Evolutionary conservation across 2,888 invertebrate species (phyloP), one percentile per base, ranked within the genome.

Genomic region (Sinelater perroti): DNA sequence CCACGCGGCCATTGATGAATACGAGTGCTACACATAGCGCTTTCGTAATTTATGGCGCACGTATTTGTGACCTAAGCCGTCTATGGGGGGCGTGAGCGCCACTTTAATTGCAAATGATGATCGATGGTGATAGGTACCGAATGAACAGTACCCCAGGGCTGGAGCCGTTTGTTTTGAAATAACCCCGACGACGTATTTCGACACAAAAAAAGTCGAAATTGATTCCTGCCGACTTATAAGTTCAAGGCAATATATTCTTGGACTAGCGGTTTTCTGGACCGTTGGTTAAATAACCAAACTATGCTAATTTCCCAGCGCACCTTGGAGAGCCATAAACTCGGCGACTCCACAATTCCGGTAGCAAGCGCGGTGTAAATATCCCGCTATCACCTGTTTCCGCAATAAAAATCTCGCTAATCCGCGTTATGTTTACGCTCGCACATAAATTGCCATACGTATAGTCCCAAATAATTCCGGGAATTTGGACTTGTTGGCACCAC

Each of bases 391-490:
- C 35, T 35, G 35, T 35, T 35, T 35, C 8, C 17, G 17, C 18
- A 16, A 35, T 35, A 35, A 35, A 35, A 35, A 35, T 35, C 17
- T 35, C 35, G 35, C 18, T 35, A 35, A 35, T 35, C 35, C 14
- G 7, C 7, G n/a, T 14, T 33, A 16, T 10, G 7, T 35, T 17
- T 18, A 35, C 16, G 14, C 13, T 6, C 17, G 16, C 17, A 35
- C 6, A 17, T 6, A 35, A 13, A 10, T 13, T 33, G 13, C 13
- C 14, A 31, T 10, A 31, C 14, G 31, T 31, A 2, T 10, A 10
- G 28, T 28, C 10, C 28, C 28, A 28, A 28, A 28, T 28, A 28
- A n/a, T 28, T 28, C n/a, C 10, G 10, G 28, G n/a, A n/a, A 28
- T 28, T 28, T 28, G n/a, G n/a, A 28, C 28, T 8, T 28, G 28